A percentile compares a stretch with the other conserved stretches of the same genome.
Conservation (phyloP, 2,113 vertebrate genomes). For the Speoplatyrhinus poulsoni region DNA sequence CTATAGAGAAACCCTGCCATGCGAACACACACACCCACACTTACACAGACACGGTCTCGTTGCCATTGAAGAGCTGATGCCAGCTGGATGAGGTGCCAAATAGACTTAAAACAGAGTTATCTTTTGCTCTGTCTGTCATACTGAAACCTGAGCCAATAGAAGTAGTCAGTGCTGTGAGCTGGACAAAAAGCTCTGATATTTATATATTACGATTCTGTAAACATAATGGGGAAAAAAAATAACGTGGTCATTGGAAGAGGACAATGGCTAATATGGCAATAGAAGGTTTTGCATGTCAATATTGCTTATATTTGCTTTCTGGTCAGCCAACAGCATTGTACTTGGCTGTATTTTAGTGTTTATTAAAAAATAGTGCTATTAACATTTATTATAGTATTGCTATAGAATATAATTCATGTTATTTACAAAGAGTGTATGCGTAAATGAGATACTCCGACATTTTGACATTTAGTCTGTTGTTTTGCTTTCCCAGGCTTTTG, state of each 20-base stretch:
- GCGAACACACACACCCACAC: conserved; percentile 3
- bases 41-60: conserved; percentile 17
- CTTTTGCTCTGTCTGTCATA: conserved; percentile 49
- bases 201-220: neutral
- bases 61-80: conserved; percentile 34
- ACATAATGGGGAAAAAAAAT: neutral
- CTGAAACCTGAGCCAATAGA: conserved; percentile 58
- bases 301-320: conserved; percentile 40
- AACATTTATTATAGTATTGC: conserved; percentile 58
- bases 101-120: conserved; percentile 37
- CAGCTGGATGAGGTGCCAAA: conserved; percentile 57
- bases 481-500: conserved; percentile 24
- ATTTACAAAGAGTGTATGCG: conserved; percentile 59
- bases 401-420: conserved; percentile 46
- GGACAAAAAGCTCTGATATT: conserved; percentile 6
- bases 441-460: conserved; percentile 25
- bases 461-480: conserved; percentile 37
- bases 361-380: conserved; percentile 53
- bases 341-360: conserved; percentile 57
- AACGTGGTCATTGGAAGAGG: neutral
- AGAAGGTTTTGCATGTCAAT: conserved; percentile 60
- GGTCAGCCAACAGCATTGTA: conserved; percentile 48
- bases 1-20: conserved; percentile 6
- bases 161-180: conserved; percentile 34
- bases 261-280: neutral